phyloP scores from a whole-genome alignment of 1,140 invertebrate species.

The Pseudobourletiella spinata region DNA sequence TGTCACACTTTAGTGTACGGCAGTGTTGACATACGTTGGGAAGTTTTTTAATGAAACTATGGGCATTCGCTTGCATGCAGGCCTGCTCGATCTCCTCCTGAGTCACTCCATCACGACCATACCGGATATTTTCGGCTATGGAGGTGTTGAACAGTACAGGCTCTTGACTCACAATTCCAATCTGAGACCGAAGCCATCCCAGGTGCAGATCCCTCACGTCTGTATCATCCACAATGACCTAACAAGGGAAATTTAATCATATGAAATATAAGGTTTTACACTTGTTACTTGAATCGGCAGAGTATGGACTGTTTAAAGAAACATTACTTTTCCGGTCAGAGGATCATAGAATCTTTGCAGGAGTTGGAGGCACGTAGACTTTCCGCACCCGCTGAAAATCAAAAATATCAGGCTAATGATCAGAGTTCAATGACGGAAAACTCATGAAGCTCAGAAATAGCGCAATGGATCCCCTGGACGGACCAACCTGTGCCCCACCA shows the following conservation, averaged over 20 bases:
- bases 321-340: slow-evolving; percentile 46
- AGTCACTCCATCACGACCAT: slow-evolving; percentile 58
- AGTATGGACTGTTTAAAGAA: no score
- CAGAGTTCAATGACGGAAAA: no score
- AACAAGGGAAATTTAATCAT: slow-evolving; percentile 31
- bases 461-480: no score
- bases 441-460: no score
- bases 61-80: slow-evolving; percentile 67
- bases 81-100: slow-evolving; percentile 61
- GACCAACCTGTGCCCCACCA: slow-evolving; percentile 49
- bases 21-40: slow-evolving; percentile 25
- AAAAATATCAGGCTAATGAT: no score
- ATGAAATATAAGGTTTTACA: no score
- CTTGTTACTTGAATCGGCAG: no score
- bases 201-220: slow-evolving; percentile 40
- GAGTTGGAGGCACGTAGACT: slow-evolving; percentile 67
- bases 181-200: slow-evolving; percentile 45
- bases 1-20: no score
- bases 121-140: slow-evolving; percentile 67
- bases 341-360: slow-evolving; percentile 75
- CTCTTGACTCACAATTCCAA: slow-evolving; percentile 54
- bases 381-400: slow-evolving; percentile 73
- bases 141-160: slow-evolving; percentile 74
- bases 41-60: slow-evolving; percentile 69
- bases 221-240: slow-evolving; percentile 39